Conservation (phyloP, 2,888 invertebrate genomes). For the Aphodius granarius region DNA sequence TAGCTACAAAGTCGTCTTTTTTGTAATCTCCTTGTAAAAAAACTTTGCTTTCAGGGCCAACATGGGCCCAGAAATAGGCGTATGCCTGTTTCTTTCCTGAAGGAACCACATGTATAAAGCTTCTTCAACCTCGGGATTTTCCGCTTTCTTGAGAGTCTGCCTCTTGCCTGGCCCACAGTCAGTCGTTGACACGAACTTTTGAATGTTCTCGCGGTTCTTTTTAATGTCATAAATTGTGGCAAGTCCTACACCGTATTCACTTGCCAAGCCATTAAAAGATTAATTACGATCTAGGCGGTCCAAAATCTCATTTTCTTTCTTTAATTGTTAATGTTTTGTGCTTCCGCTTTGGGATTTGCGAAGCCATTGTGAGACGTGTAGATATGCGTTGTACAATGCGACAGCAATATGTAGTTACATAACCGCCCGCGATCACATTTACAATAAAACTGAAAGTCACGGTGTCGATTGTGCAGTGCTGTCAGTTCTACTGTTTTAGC, state of each 20-base stretch:
- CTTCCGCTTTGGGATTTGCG: background rate
- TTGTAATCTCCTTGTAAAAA: background rate
- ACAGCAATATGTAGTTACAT: too few species aligned
- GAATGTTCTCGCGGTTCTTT: slow-evolving; percentile 19
- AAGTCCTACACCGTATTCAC: slow-evolving; percentile 30
- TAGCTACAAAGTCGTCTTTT: background rate
- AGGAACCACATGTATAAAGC: slow-evolving; percentile 35
- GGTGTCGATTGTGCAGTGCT: too few species aligned
- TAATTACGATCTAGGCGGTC: background rate
- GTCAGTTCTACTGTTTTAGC: too few species aligned
- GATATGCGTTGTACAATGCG: too few species aligned
- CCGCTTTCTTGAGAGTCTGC: slow-evolving; percentile 24
- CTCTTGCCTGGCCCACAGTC: slow-evolving; percentile 25
- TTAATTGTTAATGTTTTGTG: background rate
- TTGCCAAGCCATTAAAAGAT: slow-evolving; percentile 11
- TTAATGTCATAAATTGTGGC: slow-evolving; percentile 25
- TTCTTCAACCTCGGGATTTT: slow-evolving; percentile 33
- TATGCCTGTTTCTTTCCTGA: slow-evolving; percentile 26
- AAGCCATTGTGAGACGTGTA: too few species aligned
- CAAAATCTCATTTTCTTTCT: background rate
- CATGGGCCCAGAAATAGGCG: background rate
- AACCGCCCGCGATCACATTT: too few species aligned
- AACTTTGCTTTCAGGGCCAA: background rate
- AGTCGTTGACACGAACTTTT: slow-evolving; percentile 25
- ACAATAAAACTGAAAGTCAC: too few species aligned